Percentiles rank a stretch among this genome's conserved stretches.
These are phyloP conservation scores for Peromyscus californicus DNA, from an alignment of 2,113 vertebrate species.

Conservation along the genomic window DNA sequence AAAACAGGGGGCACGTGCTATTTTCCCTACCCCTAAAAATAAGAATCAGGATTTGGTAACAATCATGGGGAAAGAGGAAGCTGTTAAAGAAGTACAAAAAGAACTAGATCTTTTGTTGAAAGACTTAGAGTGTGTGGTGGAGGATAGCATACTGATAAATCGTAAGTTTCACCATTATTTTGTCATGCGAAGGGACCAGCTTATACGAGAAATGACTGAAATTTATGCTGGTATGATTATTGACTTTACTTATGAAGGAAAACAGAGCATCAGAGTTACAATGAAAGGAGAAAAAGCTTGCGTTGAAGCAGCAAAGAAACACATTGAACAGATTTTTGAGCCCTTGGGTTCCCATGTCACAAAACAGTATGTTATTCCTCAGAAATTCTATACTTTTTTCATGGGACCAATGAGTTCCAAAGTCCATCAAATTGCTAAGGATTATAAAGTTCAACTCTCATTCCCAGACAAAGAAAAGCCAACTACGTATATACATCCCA, in stretches of 20 bases:
- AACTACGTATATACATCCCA: slow-evolving; percentile 89
- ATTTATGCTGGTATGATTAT: slow-evolving; percentile 91
- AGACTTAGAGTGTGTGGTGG: slow-evolving; percentile 91
- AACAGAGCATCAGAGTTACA: slow-evolving; percentile 88
- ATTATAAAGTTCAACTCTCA: slow-evolving; percentile 66
- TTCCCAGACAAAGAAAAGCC: slow-evolving; percentile 67
- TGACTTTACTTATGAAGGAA: slow-evolving; percentile 89
- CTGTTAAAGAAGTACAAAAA: slow-evolving; percentile 88
- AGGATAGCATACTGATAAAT: slow-evolving; percentile 90
- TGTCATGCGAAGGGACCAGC: slow-evolving; percentile 88
- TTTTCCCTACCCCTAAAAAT: slow-evolving; percentile 89
- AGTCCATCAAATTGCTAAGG: slow-evolving; percentile 90
- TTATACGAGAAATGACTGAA: slow-evolving; percentile 89
- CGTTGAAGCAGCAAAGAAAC: slow-evolving; percentile 89
- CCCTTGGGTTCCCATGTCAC: slow-evolving; percentile 91
- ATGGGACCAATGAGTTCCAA: slow-evolving; percentile 90
- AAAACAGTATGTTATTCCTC: slow-evolving; percentile 89
- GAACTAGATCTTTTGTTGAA: slow-evolving; percentile 90
- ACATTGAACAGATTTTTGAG: slow-evolving; percentile 89
- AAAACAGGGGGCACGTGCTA: slow-evolving; percentile 87
- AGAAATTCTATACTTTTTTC: slow-evolving; percentile 89
- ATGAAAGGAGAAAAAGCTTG: slow-evolving; percentile 92
- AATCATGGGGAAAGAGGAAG: slow-evolving; percentile 90
- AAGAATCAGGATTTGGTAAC: slow-evolving; percentile 90
- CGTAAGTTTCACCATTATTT: slow-evolving; percentile 90